Base-by-base conservation (phyloP, 2,888 invertebrate species). In the Drosophila atripex region DNA sequence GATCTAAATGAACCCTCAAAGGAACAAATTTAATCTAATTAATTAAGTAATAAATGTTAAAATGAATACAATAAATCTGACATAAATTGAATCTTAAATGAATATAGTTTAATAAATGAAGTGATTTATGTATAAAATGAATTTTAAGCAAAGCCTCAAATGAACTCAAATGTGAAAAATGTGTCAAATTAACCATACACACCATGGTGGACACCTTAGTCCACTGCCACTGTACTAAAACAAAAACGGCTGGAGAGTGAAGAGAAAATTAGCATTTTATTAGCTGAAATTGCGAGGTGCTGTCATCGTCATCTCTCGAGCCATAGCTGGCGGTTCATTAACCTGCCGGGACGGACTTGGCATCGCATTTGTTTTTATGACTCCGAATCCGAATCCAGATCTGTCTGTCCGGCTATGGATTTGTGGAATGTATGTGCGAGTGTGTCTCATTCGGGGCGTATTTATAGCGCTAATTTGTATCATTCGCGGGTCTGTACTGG, bases 391-490 rank as follows among this genome's bases (percentile, higher is more conserved):
- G 28, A 57, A 68, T 14, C 11, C 51, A 39, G 23, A 38, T 25
- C 43, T 49, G 30, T 45, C 43, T 30, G 47, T 23, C 41, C 56
- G 23, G 21, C 14, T 52, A 35, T 39, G 58, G 41, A 46, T 45
- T 18, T 72, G 72, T 68, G 66, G 75, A 74, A 77, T 61, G 53
- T 58, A 57, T 66, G 32, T 2, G 28, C 14, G 32, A 28, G 45
- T 25, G 25, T 54, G 35, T 57, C 21, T 58, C 43, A 23, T 28
- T 32, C 58, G 65, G 53, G 38, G 51, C 53, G 82, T 87, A 87
- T 82, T 86, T 86, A 80, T 86, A 84, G 72, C 69, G 72, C 76
- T 80, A 84, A 82, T 82, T 86, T 86, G 76, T 84, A 84, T 71
- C 85, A 76, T 39, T 61, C 16, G 30, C 2, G 12, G 7, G 30